These are phyloP conservation scores for Python bivittatus DNA, from an alignment of 2,113 vertebrate genomes.

Conservation along the genomic window DNA sequence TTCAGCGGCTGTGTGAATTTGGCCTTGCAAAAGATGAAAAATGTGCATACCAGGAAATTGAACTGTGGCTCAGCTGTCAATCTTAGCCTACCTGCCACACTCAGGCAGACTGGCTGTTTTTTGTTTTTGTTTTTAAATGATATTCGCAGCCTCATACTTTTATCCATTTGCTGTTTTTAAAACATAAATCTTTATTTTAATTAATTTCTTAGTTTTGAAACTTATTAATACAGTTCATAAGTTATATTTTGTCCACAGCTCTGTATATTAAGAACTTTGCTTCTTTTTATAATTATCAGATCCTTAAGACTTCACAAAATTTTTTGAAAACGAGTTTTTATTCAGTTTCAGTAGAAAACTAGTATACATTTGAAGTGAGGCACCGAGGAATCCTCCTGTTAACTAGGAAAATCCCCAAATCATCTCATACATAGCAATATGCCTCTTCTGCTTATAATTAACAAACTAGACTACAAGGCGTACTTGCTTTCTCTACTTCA, in stretches of 20 bases:
- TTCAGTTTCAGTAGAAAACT: neutral
- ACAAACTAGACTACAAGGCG: neutral
- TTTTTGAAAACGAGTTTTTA: neutral
- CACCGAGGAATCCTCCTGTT: neutral
- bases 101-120: neutral
- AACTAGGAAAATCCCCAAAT: neutral
- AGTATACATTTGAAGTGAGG: neutral
- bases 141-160: neutral
- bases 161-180: neutral
- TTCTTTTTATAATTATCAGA: neutral
- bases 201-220: neutral
- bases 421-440: neutral
- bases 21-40: neutral
- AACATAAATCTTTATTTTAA: neutral
- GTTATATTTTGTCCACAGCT: neutral
- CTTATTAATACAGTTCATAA: neutral
- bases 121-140: neutral
- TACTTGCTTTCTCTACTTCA: neutral
- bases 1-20: neutral
- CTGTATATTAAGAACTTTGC: neutral
- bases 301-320: neutral
- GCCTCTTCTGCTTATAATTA: neutral
- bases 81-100: neutral
- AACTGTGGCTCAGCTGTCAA: neutral
- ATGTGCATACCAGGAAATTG: neutral